Evolutionary conservation across 2,797 vertebrate genomes (phyloP).

Genomic region (Decapterus maruadsi): DNA sequence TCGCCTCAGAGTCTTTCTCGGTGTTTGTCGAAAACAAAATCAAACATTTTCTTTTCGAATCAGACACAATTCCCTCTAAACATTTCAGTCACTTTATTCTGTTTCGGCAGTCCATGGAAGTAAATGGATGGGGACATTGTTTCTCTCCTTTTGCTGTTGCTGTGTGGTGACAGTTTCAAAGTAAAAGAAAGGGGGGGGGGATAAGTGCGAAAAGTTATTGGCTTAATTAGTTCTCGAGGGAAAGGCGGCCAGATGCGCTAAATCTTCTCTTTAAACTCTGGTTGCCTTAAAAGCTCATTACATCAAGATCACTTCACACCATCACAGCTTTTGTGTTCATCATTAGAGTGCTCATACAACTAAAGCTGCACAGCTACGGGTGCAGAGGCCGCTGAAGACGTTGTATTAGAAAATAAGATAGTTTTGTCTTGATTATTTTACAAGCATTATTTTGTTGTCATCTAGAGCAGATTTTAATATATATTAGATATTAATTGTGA

Average conservation of each 20-base stretch:
- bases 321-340: slow-evolving; percentile 21
- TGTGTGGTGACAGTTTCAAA: slow-evolving; percentile 2
- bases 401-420: too few species aligned
- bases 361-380: neutral
- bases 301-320: slow-evolving; percentile 37
- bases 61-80: neutral
- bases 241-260: slow-evolving; percentile 33
- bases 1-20: neutral
- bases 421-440: neutral
- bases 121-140: slow-evolving; percentile 19
- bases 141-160: slow-evolving; percentile 17
- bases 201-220: slow-evolving; percentile 32
- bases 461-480: neutral
- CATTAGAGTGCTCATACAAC: neutral
- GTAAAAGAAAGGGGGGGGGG: neutral
- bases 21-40: slow-evolving; percentile 9
- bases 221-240: slow-evolving; percentile 56
- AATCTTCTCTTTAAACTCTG: slow-evolving; percentile 36
- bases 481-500: neutral
- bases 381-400: neutral
- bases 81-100: neutral
- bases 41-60: slow-evolving; percentile 6
- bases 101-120: slow-evolving; percentile 12
- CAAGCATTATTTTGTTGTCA: neutral
- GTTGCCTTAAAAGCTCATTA: slow-evolving; percentile 31